These are phyloP conservation scores for Drosophila truncata DNA, from an alignment of 1,140 invertebrate species.

Conservation along the genomic window DNA sequence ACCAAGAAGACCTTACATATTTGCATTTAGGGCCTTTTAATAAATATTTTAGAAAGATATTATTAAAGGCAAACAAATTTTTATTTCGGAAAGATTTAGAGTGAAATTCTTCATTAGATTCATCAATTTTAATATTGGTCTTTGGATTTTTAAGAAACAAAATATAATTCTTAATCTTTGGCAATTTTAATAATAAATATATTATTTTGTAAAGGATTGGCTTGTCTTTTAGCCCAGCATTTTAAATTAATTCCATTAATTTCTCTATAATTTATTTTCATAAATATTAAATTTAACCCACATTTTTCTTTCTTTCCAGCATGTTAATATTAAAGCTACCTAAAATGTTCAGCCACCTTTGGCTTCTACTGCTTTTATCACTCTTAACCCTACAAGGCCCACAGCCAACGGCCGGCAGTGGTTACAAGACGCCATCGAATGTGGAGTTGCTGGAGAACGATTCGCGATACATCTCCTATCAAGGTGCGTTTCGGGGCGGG, in stretches of 20 bases:
- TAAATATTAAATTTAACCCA: background rate
- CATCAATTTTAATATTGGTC: no score
- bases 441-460: conserved; percentile 79
- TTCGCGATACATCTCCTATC: conserved; percentile 86
- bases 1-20: no score
- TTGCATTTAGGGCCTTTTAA: no score
- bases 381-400: conserved; percentile 44
- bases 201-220: no score
- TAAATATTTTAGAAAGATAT: no score
- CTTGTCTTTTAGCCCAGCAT: no score
- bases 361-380: conserved; percentile 51
- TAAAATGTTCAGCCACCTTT: conserved; percentile 58
- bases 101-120: background rate
- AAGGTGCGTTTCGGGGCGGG: conserved; percentile 79
- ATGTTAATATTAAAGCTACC: conserved; percentile 77
- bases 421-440: conserved; percentile 56
- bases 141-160: no score
- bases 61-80: no score
- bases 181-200: no score
- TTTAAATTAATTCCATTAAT: background rate
- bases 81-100: no score
- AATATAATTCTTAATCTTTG: background rate
- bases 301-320: conserved; percentile 51
- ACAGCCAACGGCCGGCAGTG: conserved; percentile 9
- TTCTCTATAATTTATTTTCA: background rate